Evolutionary conservation across 2,888 invertebrate genomes (phyloP), one percentile per base, ranked within the genome.

Genomic region (Podabrus alpinus): DNA sequence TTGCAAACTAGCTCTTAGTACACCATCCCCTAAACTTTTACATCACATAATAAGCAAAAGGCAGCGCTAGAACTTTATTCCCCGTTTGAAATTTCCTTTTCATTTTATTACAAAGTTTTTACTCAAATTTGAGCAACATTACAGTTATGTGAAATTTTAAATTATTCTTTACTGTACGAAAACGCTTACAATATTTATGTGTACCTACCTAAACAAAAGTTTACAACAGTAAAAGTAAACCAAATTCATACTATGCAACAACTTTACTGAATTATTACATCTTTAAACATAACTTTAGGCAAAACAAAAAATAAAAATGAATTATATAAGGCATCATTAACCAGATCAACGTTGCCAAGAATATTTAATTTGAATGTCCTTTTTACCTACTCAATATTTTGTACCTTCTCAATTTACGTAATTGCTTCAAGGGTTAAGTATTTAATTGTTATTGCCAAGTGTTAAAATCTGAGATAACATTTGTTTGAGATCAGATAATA

Each of bases 1-100:
- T 83, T 82, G 82, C 82, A 83, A 83, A 83, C 83, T 82, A 81
- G 80, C 82, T 83, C 78, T 80, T 81, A 81, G 81, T 82, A 81
- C 80, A 81, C 78, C 79, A 80, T 80, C 74, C 76, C 73, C 79
- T 71, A 76, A 82, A 82, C 82, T 81, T 82, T 83, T 81, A 79
- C 80, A 79, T 80, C 80, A 79, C 81, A 80, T 80, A 81, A 81
- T 82, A 81, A 80, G 78, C 79, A 77, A 79, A 78, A 80, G 75
- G 75, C 77, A 69, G 76, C 78, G 77, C 78, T 76, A 77, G 78
- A 81, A 80, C 80, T 81, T 81, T 80, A 81, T 80, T 81, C 78
- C 75, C 77, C 78, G 72, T 81, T 80, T 80, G 78, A 80, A 81
- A 81, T 80, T 80, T 79, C 77, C 74, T 73, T 77, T 73, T 77